These are phyloP conservation scores for Sminthurinus aureus DNA, from an alignment of 2,888 invertebrate species.

Conservation along the genomic window DNA sequence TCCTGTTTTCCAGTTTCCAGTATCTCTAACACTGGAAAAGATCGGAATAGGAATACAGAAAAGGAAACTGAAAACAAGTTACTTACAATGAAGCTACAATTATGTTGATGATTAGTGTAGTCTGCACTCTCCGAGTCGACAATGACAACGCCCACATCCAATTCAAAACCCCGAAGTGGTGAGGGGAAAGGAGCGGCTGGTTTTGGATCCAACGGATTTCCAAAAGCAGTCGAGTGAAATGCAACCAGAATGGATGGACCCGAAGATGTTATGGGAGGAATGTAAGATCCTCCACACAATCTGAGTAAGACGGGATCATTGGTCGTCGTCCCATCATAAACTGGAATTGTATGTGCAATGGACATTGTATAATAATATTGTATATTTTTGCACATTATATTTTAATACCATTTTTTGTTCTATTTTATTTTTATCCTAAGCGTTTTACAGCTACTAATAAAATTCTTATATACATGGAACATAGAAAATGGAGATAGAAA, in stretches of 20 bases:
- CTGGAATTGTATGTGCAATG: too few relatives aligned
- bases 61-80: not conserved
- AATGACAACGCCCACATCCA: slow-evolving; percentile 89
- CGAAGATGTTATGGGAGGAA: slow-evolving; percentile 78
- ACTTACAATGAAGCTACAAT: slow-evolving; percentile 58
- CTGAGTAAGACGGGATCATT: slow-evolving; percentile 84
- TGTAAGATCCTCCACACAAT: slow-evolving; percentile 80
- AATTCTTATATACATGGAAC: too few relatives aligned
- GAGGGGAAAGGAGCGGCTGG: slow-evolving; percentile 56
- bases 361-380: too few relatives aligned
- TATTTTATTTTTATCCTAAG: too few relatives aligned
- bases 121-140: slow-evolving; percentile 87
- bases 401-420: too few relatives aligned
- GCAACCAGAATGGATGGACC: slow-evolving; percentile 87
- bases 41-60: not conserved
- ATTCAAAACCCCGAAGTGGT: slow-evolving; percentile 77
- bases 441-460: too few relatives aligned
- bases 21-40: not conserved
- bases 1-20: too few relatives aligned
- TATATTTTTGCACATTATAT: too few relatives aligned
- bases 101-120: slow-evolving; percentile 68
- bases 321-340: slow-evolving; percentile 83
- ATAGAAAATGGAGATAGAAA: too few relatives aligned
- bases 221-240: slow-evolving; percentile 84
- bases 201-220: slow-evolving; percentile 74